Percentiles rank a stretch among this genome's conserved stretches.
phyloP scores from a whole-genome alignment of 2,113 vertebrate species.

The Cacatua alba region DNA sequence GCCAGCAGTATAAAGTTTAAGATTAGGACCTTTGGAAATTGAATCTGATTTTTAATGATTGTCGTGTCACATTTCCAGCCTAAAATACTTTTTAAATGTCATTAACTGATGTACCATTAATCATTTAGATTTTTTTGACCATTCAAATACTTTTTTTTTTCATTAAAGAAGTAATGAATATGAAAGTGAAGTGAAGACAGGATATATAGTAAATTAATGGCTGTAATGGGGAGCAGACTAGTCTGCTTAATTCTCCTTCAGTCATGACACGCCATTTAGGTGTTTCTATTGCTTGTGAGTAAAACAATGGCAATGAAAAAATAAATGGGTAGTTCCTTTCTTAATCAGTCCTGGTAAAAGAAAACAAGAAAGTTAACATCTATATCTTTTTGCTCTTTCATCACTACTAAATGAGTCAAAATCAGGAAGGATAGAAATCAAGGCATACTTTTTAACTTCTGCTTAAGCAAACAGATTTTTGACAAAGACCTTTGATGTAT shows the following conservation, averaged over 20 bases:
- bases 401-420: not conserved
- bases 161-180: constrained; percentile 75
- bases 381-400: not conserved
- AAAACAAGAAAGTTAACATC: not conserved
- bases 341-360: not conserved
- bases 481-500: not conserved
- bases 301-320: not conserved
- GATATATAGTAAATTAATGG: constrained; percentile 62
- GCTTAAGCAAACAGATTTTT: not conserved
- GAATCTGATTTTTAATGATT: constrained; percentile 81
- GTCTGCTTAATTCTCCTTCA: constrained; percentile 65
- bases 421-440: not conserved
- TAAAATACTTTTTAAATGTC: constrained; percentile 78
- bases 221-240: constrained; percentile 55
- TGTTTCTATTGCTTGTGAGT: constrained; percentile 20
- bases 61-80: constrained; percentile 73
- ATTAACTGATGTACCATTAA: constrained; percentile 74
- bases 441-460: not conserved
- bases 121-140: constrained; percentile 76
- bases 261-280: constrained; percentile 10
- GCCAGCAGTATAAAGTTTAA: constrained; percentile 72
- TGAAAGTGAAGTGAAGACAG: constrained; percentile 61
- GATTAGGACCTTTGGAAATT: constrained; percentile 80
- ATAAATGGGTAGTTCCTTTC: not conserved
- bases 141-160: constrained; percentile 78